phyloP scores from a whole-genome alignment of 2,797 vertebrate genomes.

The Rhinoraja longicauda region DNA sequence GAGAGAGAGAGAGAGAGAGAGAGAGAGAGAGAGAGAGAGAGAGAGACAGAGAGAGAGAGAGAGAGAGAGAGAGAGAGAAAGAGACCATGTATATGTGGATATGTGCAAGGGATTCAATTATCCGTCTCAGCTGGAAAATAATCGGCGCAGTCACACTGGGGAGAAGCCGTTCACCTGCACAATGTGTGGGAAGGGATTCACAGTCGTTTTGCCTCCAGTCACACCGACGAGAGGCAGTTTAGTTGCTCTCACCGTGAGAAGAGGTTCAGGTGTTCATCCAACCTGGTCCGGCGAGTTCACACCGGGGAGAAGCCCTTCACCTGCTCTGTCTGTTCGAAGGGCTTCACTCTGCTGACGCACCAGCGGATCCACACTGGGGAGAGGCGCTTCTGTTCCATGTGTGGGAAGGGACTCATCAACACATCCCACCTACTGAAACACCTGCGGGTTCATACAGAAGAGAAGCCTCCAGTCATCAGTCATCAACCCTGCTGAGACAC shows the following conservation, averaged over 20 bases:
- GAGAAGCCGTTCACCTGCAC: no score
- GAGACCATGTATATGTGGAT: no score
- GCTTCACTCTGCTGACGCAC: neutral
- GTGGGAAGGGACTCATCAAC: no score
- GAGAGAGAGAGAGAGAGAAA: no score
- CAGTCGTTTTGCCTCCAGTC: no score
- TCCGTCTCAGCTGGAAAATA: no score
- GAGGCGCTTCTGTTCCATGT: neutral
- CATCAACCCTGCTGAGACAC: neutral
- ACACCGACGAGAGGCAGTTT: no score
- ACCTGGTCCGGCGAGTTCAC: neutral
- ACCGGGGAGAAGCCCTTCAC: neutral
- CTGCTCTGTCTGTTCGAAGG: neutral
- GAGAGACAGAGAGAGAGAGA: neutral
- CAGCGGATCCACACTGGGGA: neutral
- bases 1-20: neutral
- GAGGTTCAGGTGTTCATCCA: no score
- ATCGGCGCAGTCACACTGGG: no score
- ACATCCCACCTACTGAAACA: neutral
- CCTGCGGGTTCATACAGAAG: neutral
- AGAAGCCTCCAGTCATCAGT: neutral
- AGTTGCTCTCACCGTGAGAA: no score
- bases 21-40: neutral
- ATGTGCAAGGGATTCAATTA: no score
- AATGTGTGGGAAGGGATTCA: no score